A percentile compares a stretch with the other conserved stretches of the same genome.
These are phyloP conservation scores for Balanococcus diminutus DNA, from an alignment of 2,888 invertebrate species.

Conservation along the genomic window DNA sequence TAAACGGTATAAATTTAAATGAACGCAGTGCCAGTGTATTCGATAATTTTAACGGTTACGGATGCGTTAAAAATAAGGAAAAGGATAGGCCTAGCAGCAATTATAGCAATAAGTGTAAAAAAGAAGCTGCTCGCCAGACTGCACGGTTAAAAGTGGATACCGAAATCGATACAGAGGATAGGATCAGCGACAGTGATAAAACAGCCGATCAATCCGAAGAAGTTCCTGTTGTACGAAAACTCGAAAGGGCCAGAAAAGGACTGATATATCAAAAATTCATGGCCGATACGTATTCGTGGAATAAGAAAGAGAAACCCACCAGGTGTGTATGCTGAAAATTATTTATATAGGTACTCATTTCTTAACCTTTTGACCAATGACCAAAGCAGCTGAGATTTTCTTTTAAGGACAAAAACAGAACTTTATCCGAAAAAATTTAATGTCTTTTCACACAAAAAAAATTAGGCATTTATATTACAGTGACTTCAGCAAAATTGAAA, in stretches of 20 bases:
- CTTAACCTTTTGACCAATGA: too few species aligned
- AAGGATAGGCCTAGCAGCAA: background rate
- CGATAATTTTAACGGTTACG: background rate
- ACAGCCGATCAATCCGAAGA: background rate
- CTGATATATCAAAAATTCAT: slow-evolving; percentile 46
- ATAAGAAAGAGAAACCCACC: slow-evolving; percentile 17
- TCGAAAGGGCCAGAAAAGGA: slow-evolving; percentile 36
- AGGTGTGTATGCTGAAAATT: background rate
- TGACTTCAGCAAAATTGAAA: too few species aligned
- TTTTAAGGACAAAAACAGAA: too few species aligned
- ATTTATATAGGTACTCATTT: too few species aligned
- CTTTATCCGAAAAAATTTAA: too few species aligned
- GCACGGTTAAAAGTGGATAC: background rate
- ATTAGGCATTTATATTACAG: too few species aligned
- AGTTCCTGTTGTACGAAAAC: slow-evolving; percentile 16
- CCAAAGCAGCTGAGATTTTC: too few species aligned
- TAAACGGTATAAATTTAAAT: background rate
- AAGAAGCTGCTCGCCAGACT: background rate
- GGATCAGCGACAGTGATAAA: background rate
- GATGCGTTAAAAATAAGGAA: background rate
- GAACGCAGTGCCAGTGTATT: background rate
- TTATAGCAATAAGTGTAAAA: background rate
- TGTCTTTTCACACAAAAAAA: too few species aligned
- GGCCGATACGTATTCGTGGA: slow-evolving; percentile 24
- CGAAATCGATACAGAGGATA: background rate